Percentiles rank a stretch among this genome's conserved stretches.
Evolutionary conservation across 2,797 vertebrate genomes (phyloP).

Genomic region (Chiloscyllium punctatum): DNA sequence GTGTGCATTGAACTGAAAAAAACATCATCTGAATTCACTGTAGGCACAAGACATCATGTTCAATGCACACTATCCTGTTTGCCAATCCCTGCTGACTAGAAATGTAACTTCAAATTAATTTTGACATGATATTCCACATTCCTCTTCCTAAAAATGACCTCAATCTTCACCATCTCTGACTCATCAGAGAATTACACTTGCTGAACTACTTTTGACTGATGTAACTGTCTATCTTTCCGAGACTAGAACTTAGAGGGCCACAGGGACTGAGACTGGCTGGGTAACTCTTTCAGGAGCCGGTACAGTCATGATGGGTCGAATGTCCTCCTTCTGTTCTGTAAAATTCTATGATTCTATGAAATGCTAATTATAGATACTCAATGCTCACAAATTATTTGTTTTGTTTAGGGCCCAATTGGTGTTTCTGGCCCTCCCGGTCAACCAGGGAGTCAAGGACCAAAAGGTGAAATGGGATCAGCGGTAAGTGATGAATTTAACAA

Average conservation of each 20-base stretch:
- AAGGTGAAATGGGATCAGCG: slow-evolving; percentile 71
- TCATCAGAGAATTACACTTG: neutral
- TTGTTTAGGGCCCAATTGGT: slow-evolving; percentile 76
- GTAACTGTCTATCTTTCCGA: neutral
- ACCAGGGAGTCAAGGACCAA: slow-evolving; percentile 77
- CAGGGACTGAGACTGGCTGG: no score
- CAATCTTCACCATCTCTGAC: neutral
- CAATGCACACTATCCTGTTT: neutral
- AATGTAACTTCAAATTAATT: slow-evolving; percentile 29
- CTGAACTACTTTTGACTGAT: neutral
- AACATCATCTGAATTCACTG: no score
- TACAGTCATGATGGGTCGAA: no score
- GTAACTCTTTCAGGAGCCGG: no score
- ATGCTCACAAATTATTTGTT: slow-evolving; percentile 2
- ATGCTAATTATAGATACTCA: neutral
- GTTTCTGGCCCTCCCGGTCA: slow-evolving; percentile 75
- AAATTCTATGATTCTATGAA: no score
- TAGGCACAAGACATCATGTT: no score
- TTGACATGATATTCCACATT: neutral
- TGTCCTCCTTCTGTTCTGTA: no score
- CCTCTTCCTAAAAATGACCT: neutral
- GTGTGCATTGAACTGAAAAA: no score
- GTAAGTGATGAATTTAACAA: slow-evolving; percentile 60
- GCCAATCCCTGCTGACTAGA: neutral
- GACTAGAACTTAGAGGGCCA: no score